phyloP scores from a whole-genome alignment of 2,113 vertebrate species.

The Marmota flaviventris region DNA sequence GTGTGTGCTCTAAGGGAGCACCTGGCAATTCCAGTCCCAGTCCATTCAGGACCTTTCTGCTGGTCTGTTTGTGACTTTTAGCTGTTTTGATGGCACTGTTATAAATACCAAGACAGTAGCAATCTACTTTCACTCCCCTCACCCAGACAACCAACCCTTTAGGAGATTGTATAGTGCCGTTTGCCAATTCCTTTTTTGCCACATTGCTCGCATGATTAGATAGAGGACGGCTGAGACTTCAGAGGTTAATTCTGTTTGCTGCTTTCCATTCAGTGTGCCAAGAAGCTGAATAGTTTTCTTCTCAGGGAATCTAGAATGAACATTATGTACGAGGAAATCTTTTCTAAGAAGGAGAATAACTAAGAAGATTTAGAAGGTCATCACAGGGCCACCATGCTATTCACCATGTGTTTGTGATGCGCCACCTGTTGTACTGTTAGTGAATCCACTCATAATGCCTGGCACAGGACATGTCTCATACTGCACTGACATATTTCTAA shows the following conservation, averaged over 20 bases:
- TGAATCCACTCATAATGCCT: background rate
- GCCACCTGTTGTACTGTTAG: background rate
- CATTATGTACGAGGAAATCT: background rate
- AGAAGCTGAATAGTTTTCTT: constrained; percentile 1
- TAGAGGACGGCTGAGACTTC: background rate
- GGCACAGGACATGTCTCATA: background rate
- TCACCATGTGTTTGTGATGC: background rate
- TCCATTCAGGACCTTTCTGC: background rate
- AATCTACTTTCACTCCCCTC: background rate
- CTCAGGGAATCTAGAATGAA: background rate
- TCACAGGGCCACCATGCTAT: background rate
- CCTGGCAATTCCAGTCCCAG: background rate
- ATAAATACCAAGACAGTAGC: background rate
- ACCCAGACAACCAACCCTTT: background rate
- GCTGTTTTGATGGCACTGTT: background rate
- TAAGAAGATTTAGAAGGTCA: constrained; percentile 13
- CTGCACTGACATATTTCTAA: background rate
- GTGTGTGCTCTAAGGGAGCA: background rate
- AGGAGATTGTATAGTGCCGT: background rate
- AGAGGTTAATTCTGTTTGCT: background rate
- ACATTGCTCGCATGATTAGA: background rate
- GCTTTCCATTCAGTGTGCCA: background rate
- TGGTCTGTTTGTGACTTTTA: background rate
- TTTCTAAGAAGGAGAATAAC: background rate
- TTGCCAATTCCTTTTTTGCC: background rate